A percentile compares a stretch with the other conserved stretches of the same genome.
Conservation (phyloP, 2,113 vertebrate species). For the Lipophrys pholis region DNA sequence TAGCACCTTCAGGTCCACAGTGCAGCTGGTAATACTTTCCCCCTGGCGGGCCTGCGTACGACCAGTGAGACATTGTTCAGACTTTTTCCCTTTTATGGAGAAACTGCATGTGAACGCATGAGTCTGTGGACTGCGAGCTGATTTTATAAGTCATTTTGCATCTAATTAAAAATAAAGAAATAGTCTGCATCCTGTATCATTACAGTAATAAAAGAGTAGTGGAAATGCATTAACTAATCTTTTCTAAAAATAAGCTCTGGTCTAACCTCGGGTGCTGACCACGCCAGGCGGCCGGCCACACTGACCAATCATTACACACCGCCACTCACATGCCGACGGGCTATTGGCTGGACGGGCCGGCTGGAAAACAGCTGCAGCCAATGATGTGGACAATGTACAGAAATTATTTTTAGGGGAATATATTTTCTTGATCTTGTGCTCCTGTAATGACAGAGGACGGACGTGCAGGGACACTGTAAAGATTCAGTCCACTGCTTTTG, state of each 20-base stretch:
- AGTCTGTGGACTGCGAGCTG: conserved; percentile 18
- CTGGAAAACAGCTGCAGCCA: conserved; percentile 64
- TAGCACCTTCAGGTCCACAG: too few relatives aligned
- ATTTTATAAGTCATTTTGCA: conserved; percentile 52
- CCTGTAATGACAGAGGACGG: conserved; percentile 72
- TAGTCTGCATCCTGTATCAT: conserved; percentile 49
- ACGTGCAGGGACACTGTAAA: conserved; percentile 45
- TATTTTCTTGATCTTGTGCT: conserved; percentile 44
- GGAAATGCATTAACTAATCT: conserved; percentile 69
- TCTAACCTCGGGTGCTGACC: conserved; percentile 62
- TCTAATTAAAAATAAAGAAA: conserved; percentile 66
- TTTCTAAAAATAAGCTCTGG: conserved; percentile 65
- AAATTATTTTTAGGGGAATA: conserved; percentile 66
- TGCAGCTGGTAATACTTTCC: not conserved
- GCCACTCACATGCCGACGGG: conserved; percentile 25
- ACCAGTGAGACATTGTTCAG: not conserved
- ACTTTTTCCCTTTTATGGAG: not conserved
- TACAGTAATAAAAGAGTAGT: conserved; percentile 60
- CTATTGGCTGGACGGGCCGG: conserved; percentile 43
- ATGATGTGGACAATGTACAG: conserved; percentile 53
- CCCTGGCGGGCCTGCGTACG: not conserved
- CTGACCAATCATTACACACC: conserved; percentile 59
- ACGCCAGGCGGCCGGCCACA: conserved; percentile 48
- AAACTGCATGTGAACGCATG: conserved; percentile 38
- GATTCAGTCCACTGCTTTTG: conserved; percentile 54